Base-by-base conservation (phyloP, 2,888 invertebrate genomes). In the Drosophila differens region DNA sequence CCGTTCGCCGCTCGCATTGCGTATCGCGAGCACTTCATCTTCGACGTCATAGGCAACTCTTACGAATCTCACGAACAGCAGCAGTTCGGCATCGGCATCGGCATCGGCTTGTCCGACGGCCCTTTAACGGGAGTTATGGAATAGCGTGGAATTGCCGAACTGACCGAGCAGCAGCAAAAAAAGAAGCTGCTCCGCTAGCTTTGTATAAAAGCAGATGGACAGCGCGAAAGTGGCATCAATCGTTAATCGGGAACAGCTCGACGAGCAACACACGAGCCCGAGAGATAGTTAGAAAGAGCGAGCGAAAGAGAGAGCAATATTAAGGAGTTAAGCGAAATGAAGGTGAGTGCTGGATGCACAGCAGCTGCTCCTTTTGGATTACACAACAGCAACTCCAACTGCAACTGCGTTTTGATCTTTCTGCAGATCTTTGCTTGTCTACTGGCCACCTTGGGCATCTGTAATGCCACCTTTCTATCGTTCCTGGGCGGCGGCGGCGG, bases 341-440 rank as follows among this genome's bases (percentile, higher is more conserved):
- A 91, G 79, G 91, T 90, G 49, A 82, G 91, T 78, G 4, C 0
- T 7, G 39, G 12, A 57, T 19, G 57, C 14, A n/a, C 28, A 30
- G 9, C 32, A 41, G 55, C 53, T 28, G 35, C 54, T 59, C 61
- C 49, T 54, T 47, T 30, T 65, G 65, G 60, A 78, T 69, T 76
- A 67, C 28, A 28, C 37, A 28, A 25, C 16, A 25, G 12, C 12
- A 22, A 54, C 19, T 12, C n/a, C 6, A 16, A 54, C 19, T 12
- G 1, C 19, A 25, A 14, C n/a, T 41, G 12, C 14, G 25, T 57
- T 16, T 51, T 19, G 37, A 4, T 57, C n/a, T 39, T 39, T 57
- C n/a, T 12, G 16, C 62, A 92, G 92, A 74, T 82, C 70, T 81
- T 91, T 65, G 75, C 92, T 74, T 93, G 86, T 72, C 80, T 93